These are phyloP conservation scores for Automeris io DNA, from an alignment of 2,888 invertebrate species.

Conservation along the genomic window DNA sequence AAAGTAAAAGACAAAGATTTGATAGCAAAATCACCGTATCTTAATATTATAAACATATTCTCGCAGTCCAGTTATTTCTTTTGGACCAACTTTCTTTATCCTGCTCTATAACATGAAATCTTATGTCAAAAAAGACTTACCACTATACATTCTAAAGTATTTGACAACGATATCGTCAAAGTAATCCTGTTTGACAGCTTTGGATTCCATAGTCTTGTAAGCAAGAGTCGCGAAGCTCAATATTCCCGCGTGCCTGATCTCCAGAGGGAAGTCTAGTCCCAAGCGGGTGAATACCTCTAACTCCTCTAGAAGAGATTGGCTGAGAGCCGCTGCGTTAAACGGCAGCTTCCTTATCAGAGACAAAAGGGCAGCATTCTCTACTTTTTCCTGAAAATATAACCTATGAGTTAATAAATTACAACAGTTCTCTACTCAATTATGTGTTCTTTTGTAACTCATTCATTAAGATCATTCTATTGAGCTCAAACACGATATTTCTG, in stretches of 20 bases:
- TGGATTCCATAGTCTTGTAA: constrained; percentile 78
- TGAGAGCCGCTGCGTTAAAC: constrained; percentile 80
- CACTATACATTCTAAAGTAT: constrained; percentile 83
- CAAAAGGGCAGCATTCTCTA: constrained; percentile 80
- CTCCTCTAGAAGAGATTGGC: constrained; percentile 68
- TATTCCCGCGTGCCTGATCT: constrained; percentile 81
- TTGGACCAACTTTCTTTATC: no score
- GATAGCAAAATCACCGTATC: no score
- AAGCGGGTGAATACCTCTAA: constrained; percentile 71
- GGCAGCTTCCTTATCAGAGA: constrained; percentile 82
- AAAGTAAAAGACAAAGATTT: no score
- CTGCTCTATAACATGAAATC: no score
- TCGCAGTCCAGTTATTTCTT: no score
- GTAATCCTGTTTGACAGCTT: constrained; percentile 76
- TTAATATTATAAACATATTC: no score
- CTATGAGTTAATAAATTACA: no score
- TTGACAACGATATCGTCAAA: constrained; percentile 83
- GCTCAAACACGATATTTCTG: no score
- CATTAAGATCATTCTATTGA: no score
- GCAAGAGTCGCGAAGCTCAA: constrained; percentile 82
- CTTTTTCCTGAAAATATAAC: constrained; percentile 58
- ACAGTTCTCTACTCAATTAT: no score
- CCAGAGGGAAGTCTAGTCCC: constrained; percentile 54
- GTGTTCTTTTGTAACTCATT: no score
- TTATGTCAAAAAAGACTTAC: constrained; percentile 61